phyloP scores from a whole-genome alignment of 2,888 invertebrate species.

The Yponomeuta cagnagella region DNA sequence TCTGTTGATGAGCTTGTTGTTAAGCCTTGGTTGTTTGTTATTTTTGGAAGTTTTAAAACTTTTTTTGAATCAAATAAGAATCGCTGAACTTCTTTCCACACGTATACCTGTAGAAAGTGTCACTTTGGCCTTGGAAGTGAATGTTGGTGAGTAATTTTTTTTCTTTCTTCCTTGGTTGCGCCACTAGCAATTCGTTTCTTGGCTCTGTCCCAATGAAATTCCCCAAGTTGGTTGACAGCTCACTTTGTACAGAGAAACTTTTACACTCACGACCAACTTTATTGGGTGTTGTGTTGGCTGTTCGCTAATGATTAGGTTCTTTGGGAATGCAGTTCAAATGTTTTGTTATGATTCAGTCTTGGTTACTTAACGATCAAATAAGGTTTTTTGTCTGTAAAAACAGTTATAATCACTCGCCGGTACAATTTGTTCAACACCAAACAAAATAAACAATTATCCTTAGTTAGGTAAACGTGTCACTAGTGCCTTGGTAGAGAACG shows the following conservation, averaged over 20 bases:
- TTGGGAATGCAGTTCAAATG: slow-evolving; percentile 33
- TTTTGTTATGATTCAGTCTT: slow-evolving; percentile 24
- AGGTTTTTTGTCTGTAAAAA: background rate
- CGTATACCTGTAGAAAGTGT: no score
- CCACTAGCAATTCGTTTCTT: slow-evolving; percentile 19
- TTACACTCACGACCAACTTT: slow-evolving; percentile 12
- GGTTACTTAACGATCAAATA: slow-evolving; percentile 7
- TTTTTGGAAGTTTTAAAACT: no score
- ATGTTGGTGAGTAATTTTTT: no score
- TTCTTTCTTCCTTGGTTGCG: no score
- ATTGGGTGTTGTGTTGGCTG: slow-evolving; percentile 23
- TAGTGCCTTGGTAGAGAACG: slow-evolving; percentile 38
- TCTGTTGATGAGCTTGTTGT: no score
- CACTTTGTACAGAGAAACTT: background rate
- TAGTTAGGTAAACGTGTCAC: slow-evolving; percentile 35
- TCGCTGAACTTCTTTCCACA: no score
- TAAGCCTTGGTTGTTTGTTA: no score
- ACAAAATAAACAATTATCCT: slow-evolving; percentile 35
- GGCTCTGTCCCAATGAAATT: slow-evolving; percentile 36
- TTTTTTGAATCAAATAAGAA: no score
- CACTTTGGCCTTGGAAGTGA: no score
- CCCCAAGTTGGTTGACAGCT: slow-evolving; percentile 29
- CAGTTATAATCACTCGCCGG: slow-evolving; percentile 13
- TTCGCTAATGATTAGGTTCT: slow-evolving; percentile 39
- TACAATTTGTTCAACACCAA: background rate